phyloP scores from a whole-genome alignment of 2,113 vertebrate genomes.

The Solea senegalensis region DNA sequence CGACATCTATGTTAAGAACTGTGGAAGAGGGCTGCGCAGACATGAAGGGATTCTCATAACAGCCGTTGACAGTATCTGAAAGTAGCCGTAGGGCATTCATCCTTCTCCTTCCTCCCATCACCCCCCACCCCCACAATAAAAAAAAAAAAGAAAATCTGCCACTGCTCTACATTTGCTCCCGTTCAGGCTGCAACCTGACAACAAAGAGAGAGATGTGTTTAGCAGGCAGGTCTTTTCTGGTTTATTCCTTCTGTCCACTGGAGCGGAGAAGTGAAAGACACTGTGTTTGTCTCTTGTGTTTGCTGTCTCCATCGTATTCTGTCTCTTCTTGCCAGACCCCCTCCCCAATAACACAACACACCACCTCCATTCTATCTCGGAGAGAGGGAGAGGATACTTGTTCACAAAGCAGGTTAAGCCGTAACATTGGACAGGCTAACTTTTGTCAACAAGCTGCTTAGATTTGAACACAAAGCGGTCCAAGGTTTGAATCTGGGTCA shows the following conservation, averaged over 20 bases:
- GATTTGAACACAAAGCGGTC: constrained; percentile 52
- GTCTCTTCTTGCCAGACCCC: neutral
- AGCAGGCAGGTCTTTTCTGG: constrained; percentile 72
- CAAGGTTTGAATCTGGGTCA: constrained; percentile 64
- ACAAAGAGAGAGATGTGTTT: constrained; percentile 74
- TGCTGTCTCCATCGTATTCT: constrained; percentile 46
- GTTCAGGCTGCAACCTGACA: constrained; percentile 71
- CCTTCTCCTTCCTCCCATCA: constrained; percentile 38
- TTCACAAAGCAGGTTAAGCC: constrained; percentile 59
- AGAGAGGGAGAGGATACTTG: constrained; percentile 20
- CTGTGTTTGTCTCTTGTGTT: constrained; percentile 70
- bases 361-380: neutral
- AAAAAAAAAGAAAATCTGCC: constrained; percentile 27
- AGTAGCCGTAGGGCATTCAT: constrained; percentile 72
- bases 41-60: constrained; percentile 67
- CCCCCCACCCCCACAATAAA: constrained; percentile 7
- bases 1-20: constrained; percentile 56
- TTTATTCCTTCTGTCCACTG: constrained; percentile 67
- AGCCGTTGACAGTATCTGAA: constrained; percentile 70
- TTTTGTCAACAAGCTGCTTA: constrained; percentile 66
- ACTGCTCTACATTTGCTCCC: constrained; percentile 61
- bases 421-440: constrained; percentile 48
- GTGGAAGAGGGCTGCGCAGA: constrained; percentile 39
- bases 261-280: constrained; percentile 66
- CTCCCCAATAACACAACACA: neutral